Conservation (phyloP, 2,797 vertebrate species). For the Odontamblyopus lacepedii region DNA sequence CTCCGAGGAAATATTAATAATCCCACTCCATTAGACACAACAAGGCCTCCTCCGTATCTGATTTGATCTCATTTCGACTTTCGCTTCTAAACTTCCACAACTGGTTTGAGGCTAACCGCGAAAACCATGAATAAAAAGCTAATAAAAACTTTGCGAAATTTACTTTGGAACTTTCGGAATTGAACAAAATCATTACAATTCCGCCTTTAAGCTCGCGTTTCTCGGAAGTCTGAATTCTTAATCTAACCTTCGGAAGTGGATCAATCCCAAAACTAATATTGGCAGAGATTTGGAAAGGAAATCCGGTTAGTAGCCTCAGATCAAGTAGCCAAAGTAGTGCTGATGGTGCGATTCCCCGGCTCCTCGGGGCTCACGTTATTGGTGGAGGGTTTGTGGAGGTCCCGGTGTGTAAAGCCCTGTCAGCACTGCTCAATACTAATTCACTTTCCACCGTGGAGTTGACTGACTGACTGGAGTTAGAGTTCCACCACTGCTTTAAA, state of each 20-base stretch:
- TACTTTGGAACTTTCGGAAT: constrained; percentile 25
- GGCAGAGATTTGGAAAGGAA: constrained; percentile 24
- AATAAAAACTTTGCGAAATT: constrained; percentile 2
- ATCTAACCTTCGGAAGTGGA: constrained; percentile 34
- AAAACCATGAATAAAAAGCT: constrained; percentile 8
- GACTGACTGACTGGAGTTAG: constrained; percentile 35
- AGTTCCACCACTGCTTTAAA: constrained; percentile 12
- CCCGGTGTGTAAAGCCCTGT: constrained; percentile 27
- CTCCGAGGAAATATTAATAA: constrained; percentile 93
- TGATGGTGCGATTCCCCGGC: constrained; percentile 47
- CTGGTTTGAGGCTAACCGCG: constrained; percentile 1
- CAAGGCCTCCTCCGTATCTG: constrained; percentile 68
- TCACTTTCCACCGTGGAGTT: constrained; percentile 26
- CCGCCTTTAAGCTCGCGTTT: constrained; percentile 13
- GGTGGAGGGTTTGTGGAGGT: constrained; percentile 3
- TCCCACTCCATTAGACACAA: constrained; percentile 85
- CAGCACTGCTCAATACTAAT: constrained; percentile 60
- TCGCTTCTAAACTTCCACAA: constrained; percentile 8
- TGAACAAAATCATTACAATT: constrained; percentile 25
- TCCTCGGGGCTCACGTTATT: constrained; percentile 20
- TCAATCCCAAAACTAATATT: constrained; percentile 39
- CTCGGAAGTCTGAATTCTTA: constrained; percentile 20
- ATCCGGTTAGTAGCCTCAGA: constrained; percentile 25
- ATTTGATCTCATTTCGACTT: constrained; percentile 12
- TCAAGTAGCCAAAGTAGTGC: constrained; percentile 21